Evolutionary conservation across 2,113 vertebrate genomes (phyloP), one percentile per base, ranked within the genome.

Genomic region (Acanthochromis polyacanthus): DNA sequence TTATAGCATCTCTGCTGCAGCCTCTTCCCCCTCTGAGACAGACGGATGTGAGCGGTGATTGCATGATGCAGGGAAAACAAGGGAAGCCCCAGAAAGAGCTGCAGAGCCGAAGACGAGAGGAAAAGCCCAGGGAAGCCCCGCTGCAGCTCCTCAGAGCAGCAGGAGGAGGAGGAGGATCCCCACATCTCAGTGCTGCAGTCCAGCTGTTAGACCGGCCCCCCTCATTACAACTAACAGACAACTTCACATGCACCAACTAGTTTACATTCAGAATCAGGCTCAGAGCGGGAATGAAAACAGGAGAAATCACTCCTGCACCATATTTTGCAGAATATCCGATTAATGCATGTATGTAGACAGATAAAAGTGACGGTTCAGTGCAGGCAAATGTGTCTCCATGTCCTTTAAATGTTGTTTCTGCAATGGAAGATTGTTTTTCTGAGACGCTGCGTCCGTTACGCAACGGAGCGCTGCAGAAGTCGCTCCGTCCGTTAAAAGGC

Each of bases 141-240:
- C 81, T 85, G 89, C 70, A 79, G 85, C 71, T 50, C 66, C 19
- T 10, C n/a, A 11, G 7, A 71, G 22, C 25, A 55, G 78, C 60
- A 87, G 71, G 83, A 91, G 80, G 82, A 88, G 78, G 64, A 87
- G 71, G 83, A 91, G 80, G 82, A 88, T 78, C 82, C 80, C 71
- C 40, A 1, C 58, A 28, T 36, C 10, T 11, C 55, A 12, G 19
- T 3, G 60, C 81, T 82, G 78, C 76, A 84, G 78, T 52, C 40
- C 0, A 2, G 40, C 30, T n/a, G 6, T 17, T 16, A 8, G 1
- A 15, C 4, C 20, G 25, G 7, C 3, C 22, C 1, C 48, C 43
- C n/a, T 75, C 64, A 76, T 68, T 56, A 23, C 40, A 78, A 71
- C 64, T 64, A 25, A 32, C 62, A 63, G 66, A 20, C 62, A 45